These are phyloP conservation scores for Rattus norvegicus DNA, from an alignment of 2,113 vertebrate genomes.

Conservation along the genomic window GRCr8 NC_086021.1:141404001-141404500, in stretches of 20 bases:
- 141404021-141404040: conserved; percentile 83
- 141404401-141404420: neutral
- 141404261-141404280: conserved; percentile 55
- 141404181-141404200: conserved; percentile 67
- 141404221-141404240: conserved; percentile 80
- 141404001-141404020: conserved; percentile 80
- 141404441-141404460: conserved; percentile 28
- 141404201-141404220: conserved; percentile 77
- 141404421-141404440: conserved; percentile 23
- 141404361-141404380: conserved; percentile 62
- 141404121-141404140: conserved; percentile 78
- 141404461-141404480: conserved; percentile 49
- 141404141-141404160: conserved; percentile 80
- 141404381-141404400: conserved; percentile 42
- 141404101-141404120: conserved; percentile 60
- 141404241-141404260: conserved; percentile 72
- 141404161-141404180: conserved; percentile 72
- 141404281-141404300: conserved; percentile 66
- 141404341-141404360: conserved; percentile 63
- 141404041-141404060: conserved; percentile 81
- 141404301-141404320: conserved; percentile 42
- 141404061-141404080: conserved; percentile 81
- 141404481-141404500: neutral
- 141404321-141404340: conserved; percentile 31
- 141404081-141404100: conserved; percentile 51